Percentiles rank a stretch among this genome's conserved stretches.
Conservation (phyloP, 2,797 vertebrate species). For the Gouania willdenowi region DNA sequence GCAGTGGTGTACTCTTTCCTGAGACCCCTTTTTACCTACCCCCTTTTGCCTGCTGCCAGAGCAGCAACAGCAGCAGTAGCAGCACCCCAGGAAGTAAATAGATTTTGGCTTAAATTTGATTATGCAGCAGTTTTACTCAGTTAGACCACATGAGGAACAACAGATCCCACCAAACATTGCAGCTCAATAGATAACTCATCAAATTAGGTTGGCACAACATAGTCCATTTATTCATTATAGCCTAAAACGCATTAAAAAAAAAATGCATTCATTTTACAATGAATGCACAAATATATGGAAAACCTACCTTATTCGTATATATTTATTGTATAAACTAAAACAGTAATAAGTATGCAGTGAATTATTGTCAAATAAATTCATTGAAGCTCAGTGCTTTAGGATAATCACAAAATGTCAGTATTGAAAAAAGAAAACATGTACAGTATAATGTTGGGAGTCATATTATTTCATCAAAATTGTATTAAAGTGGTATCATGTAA, state of each 20-base stretch:
- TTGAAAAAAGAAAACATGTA: no score
- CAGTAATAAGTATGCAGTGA: no score
- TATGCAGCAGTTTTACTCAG: slow-evolving; percentile 71
- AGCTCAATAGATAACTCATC: slow-evolving; percentile 74
- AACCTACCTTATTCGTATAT: background rate
- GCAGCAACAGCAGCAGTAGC: no score
- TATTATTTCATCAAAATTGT: no score
- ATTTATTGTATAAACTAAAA: background rate
- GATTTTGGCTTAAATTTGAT: slow-evolving; percentile 72
- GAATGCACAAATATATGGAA: no score
- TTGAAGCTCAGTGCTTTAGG: no score
- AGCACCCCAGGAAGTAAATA: slow-evolving; percentile 67
- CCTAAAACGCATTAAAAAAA: slow-evolving; percentile 28
- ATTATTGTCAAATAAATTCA: no score
- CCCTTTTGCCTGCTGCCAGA: slow-evolving; percentile 54
- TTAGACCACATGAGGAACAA: slow-evolving; percentile 71
- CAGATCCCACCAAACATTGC: slow-evolving; percentile 63
- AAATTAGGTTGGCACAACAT: slow-evolving; percentile 60
- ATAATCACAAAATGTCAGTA: no score
- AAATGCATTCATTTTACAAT: no score
- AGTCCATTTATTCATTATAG: slow-evolving; percentile 65
- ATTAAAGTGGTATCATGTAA: no score
- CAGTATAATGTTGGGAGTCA: no score
- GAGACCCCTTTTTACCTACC: slow-evolving; percentile 36
- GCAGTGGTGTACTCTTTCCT: slow-evolving; percentile 43